Evolutionary conservation across 2,797 vertebrate species (phyloP), one percentile per base, ranked within the genome.

Genomic region (Anomalospiza imberbis): DNA sequence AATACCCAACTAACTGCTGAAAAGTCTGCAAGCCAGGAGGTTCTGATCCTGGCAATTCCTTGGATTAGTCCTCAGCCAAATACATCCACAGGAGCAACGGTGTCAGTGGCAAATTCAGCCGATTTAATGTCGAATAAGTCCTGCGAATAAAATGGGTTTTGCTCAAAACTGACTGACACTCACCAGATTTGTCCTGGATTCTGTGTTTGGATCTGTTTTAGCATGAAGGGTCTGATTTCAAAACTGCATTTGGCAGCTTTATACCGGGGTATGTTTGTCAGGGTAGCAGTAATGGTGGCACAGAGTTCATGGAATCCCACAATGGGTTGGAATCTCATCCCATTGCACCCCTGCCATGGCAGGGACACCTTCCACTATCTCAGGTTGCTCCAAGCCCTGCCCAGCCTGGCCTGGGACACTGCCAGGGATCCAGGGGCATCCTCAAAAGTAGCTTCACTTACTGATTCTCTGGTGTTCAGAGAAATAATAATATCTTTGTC

Each of bases 91-190:
- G 29, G 38, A 45, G 7, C 40, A 17, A 58, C 62, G 19, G 53
- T 29, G 13, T 42, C 28, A 28, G 25, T 44, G 34, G 47, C 1
- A 0, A 72, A 32, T 34, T 78, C 61, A 48, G 28, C 2, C 0
- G 28, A 4, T 5, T 48, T 70, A 34, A 26, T 42, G 47, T 20
- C 20, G 65, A 51, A 38, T 63, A 60, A 63, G 13, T 55, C 36
- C n/a, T 58, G 22, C 24, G 44, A 71, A 77, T 67, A 25, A 79
- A 85, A 60, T 14, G 31, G 7, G 34, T 47, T 71, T 78, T 71
- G 9, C 32, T 91, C 36, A 38, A n/a, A 82, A 62, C 3, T 44
- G 57, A 9, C 32, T 25, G 40, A 10, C 10, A 3, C 54, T 44
- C 45, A 60, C 13, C 55, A 42, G 0, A 21, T 75, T 63, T 53